Conservation (phyloP, 2,888 invertebrate genomes). For the Ctenicera cuprea region DNA sequence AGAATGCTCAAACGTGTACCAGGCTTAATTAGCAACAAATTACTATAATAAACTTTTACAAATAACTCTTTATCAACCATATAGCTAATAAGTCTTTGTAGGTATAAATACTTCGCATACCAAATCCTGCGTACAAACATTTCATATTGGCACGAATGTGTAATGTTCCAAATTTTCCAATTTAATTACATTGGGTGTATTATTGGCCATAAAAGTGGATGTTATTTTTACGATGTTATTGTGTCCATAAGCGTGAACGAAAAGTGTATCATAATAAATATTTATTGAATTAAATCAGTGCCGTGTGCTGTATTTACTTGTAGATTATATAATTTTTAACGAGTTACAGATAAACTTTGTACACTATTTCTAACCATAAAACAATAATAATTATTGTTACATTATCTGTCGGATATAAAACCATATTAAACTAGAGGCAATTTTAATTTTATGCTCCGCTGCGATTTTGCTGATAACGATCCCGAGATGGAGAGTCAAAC, state of each 20-base stretch:
- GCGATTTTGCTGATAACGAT: too few species aligned
- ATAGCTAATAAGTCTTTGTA: too few species aligned
- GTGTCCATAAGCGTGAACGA: not conserved
- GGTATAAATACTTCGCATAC: too few species aligned
- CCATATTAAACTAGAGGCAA: not conserved
- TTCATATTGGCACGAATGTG: not conserved
- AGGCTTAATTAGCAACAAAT: too few species aligned
- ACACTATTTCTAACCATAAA: not conserved
- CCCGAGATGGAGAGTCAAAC: too few species aligned
- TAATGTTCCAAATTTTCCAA: not conserved
- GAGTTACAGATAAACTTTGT: not conserved
- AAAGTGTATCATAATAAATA: not conserved
- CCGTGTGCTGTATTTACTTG: not conserved
- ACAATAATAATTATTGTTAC: not conserved
- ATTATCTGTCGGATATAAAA: not conserved
- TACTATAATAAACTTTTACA: too few species aligned
- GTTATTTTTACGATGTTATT: not conserved
- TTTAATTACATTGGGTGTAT: conserved; percentile 1
- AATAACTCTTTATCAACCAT: too few species aligned
- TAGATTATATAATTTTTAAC: not conserved
- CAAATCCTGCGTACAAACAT: too few species aligned
- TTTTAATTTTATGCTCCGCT: too few species aligned
- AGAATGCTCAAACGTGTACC: too few species aligned
- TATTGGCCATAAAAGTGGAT: not conserved
- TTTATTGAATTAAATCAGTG: not conserved